Percentiles rank a stretch among this genome's conserved stretches.
These are phyloP conservation scores for Cephus sareptanus DNA, from an alignment of 2,888 invertebrate species.

Conservation along the genomic window DNA sequence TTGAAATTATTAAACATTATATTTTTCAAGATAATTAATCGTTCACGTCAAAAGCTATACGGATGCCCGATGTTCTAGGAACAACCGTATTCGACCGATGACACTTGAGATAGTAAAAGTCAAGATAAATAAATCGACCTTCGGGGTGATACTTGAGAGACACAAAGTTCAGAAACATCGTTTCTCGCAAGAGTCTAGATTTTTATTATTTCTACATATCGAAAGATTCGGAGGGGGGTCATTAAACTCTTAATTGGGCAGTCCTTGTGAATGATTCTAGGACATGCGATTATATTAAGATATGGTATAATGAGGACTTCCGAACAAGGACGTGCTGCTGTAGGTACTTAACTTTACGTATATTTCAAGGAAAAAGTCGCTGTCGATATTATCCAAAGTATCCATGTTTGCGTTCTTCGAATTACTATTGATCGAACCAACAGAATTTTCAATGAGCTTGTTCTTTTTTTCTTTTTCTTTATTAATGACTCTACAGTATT, in stretches of 20 bases:
- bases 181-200: neutral
- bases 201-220: neutral
- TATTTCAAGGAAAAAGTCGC: slow-evolving; percentile 52
- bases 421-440: neutral
- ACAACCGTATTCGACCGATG: neutral
- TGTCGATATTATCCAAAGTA: slow-evolving; percentile 53
- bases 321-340: neutral
- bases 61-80: neutral
- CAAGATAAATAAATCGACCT: neutral
- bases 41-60: neutral
- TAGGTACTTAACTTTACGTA: slow-evolving; percentile 58
- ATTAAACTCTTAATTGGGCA: neutral
- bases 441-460: neutral
- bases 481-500: neutral
- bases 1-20: neutral
- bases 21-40: neutral
- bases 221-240: neutral
- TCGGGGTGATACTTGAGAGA: neutral
- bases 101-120: neutral
- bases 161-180: neutral
- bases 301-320: neutral
- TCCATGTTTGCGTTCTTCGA: slow-evolving; percentile 43
- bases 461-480: neutral
- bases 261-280: neutral
- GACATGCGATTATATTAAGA: neutral